These are phyloP conservation scores for Neoniphon sammara DNA, from an alignment of 2,797 vertebrate species.

Conservation along the genomic window DNA sequence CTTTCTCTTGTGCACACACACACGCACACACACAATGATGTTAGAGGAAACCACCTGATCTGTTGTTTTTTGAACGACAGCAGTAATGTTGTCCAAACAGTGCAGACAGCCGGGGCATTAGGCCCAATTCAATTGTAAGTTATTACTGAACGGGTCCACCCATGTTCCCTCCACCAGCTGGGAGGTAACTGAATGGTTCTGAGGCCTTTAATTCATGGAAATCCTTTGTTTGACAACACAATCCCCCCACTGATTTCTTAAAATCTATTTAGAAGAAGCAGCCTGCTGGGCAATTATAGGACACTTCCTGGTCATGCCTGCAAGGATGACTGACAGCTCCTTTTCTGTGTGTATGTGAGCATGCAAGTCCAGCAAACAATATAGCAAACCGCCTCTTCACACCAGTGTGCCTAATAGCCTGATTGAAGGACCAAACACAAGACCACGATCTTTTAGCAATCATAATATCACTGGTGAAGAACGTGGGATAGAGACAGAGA, in stretches of 20 bases:
- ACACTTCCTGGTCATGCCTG: not conserved
- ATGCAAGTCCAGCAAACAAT: not conserved
- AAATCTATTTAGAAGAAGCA: not conserved
- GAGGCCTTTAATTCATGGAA: constrained; percentile 6
- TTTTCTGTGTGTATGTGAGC: not conserved
- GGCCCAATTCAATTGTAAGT: constrained; percentile 15
- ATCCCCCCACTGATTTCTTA: constrained; percentile 1
- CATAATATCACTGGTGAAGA: not conserved
- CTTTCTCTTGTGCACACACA: too few species aligned
- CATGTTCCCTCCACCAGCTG: not conserved
- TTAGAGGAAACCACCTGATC: not conserved
- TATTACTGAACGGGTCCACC: constrained; percentile 6
- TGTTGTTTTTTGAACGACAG: not conserved
- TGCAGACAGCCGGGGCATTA: not conserved
- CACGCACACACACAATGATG: too few species aligned
- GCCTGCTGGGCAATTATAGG: not conserved
- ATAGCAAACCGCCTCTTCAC: not conserved
- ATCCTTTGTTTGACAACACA: constrained; percentile 13
- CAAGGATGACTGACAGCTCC: not conserved
- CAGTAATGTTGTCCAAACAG: constrained; percentile 4
- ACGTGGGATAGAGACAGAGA: constrained; percentile 1
- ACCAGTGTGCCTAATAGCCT: not conserved
- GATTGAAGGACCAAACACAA: constrained; percentile 19
- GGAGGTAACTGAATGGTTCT: constrained; percentile 4
- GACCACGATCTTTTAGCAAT: not conserved